These are phyloP conservation scores for Xenops minutus DNA, from an alignment of 2,797 vertebrate species.

Conservation along the genomic window DNA sequence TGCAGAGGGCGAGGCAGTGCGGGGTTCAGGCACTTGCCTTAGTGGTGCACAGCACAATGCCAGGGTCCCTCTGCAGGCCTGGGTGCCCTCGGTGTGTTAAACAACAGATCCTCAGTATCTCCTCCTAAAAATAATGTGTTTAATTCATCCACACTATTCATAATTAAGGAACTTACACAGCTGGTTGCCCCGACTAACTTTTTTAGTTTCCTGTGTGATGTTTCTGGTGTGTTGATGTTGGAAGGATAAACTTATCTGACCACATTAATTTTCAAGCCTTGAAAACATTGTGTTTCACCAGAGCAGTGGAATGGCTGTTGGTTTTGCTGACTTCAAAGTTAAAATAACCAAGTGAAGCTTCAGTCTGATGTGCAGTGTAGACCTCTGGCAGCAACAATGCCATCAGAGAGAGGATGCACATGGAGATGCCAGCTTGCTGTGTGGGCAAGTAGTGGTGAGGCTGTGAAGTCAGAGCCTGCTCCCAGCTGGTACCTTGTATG, in stretches of 20 bases:
- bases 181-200: neutral
- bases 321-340: neutral
- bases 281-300: neutral
- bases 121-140: neutral
- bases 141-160: neutral
- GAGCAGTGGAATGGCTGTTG: neutral
- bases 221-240: neutral
- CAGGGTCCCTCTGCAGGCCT: no score
- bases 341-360: neutral
- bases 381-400: neutral
- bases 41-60: accelerated
- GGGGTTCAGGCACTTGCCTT: accelerated
- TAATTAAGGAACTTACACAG: neutral
- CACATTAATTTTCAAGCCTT: neutral
- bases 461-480: neutral
- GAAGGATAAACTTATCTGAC: neutral
- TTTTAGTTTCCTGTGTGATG: neutral
- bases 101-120: neutral
- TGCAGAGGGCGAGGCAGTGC: accelerated
- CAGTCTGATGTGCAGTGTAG: neutral
- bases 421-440: neutral
- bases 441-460: neutral
- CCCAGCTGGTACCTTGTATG: neutral
- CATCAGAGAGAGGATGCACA: neutral
- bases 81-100: accelerated